These are phyloP conservation scores for Falco cherrug DNA, from an alignment of 2,797 vertebrate genomes.

Conservation along the genomic window DNA sequence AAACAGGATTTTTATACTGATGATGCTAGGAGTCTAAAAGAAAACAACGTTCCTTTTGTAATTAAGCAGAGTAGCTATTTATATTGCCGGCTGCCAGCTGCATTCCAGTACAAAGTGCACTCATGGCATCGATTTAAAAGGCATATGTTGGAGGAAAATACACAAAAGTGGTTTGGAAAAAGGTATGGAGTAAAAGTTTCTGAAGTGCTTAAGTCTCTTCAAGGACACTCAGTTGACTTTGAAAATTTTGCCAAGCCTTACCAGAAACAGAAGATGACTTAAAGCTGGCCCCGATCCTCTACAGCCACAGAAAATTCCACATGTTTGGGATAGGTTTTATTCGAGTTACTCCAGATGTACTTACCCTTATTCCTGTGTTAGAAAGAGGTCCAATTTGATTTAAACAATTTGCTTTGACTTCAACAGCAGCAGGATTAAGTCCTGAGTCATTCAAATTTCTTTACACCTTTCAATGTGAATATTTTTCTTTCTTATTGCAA, in stretches of 20 bases:
- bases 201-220: neutral
- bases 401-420: neutral
- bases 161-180: conserved; percentile 17
- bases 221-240: neutral
- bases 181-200: neutral
- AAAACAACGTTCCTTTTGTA: conserved; percentile 15
- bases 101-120: conserved; percentile 39
- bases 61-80: conserved; percentile 52
- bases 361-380: neutral
- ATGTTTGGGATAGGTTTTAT: neutral
- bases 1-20: neutral
- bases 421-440: neutral
- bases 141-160: conserved; percentile 21
- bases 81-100: neutral
- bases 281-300: neutral
- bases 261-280: neutral
- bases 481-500: neutral
- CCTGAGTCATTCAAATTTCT: neutral
- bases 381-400: neutral
- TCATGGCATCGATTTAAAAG: conserved; percentile 55
- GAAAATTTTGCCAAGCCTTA: conserved; percentile 10
- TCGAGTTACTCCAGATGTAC: neutral
- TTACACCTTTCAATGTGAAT: neutral
- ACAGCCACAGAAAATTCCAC: neutral
- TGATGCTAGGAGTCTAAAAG: neutral